Percentiles rank a stretch among this genome's conserved stretches.
Evolutionary conservation across 2,113 vertebrate species (phyloP).

Genomic region (Spermophilus dauricus): DNA sequence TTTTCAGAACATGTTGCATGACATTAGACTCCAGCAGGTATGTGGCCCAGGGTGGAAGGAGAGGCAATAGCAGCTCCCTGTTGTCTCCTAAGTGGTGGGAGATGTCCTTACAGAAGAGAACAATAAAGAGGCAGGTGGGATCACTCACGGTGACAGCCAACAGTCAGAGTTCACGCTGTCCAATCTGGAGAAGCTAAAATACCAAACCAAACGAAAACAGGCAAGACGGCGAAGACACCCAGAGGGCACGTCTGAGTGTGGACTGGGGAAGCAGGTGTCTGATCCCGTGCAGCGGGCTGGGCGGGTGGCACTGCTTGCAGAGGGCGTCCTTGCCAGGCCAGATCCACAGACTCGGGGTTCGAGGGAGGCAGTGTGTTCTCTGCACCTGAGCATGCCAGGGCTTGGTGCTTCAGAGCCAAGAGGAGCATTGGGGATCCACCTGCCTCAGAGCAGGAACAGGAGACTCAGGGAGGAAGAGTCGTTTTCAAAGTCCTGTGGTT

Average conservation of each 20-base stretch:
- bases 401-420: neutral
- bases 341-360: fast-evolving
- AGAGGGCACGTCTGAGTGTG: fast-evolving
- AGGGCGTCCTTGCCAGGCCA: neutral
- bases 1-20: neutral
- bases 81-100: neutral
- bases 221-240: neutral
- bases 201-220: neutral
- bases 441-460: neutral
- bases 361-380: neutral
- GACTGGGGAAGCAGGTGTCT: neutral
- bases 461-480: neutral
- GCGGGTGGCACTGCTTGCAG: neutral
- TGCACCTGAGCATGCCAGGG: neutral
- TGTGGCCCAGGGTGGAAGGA: neutral
- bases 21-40: neutral
- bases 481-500: fast-evolving
- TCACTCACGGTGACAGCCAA: neutral
- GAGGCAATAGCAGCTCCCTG: neutral
- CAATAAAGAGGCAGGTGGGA: neutral
- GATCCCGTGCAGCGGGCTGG: fast-evolving
- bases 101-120: too few species aligned
- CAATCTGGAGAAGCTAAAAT: neutral
- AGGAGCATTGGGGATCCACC: neutral
- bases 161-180: neutral